A percentile compares a stretch with the other conserved stretches of the same genome.
Evolutionary conservation across 2,113 vertebrate species (phyloP).

Genomic region (Mus pahari): DNA sequence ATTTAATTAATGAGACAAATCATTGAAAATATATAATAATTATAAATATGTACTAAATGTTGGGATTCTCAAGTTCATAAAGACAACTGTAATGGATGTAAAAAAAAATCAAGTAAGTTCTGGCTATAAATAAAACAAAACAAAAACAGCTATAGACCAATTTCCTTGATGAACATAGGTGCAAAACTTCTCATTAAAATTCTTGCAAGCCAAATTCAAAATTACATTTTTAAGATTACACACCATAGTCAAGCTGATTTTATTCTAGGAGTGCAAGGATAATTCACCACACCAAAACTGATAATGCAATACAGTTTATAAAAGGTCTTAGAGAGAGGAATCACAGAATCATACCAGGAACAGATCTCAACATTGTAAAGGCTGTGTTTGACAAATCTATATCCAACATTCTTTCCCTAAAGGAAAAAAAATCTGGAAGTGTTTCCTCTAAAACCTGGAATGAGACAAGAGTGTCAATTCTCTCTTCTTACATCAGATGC

Average conservation of each 20-base stretch:
- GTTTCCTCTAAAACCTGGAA: neutral
- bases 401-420: neutral
- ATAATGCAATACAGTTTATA: neutral
- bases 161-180: neutral
- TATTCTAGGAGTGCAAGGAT: neutral
- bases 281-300: neutral
- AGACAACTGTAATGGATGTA: neutral
- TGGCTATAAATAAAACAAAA: neutral
- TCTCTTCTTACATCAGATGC: neutral
- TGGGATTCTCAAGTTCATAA: neutral
- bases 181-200: neutral
- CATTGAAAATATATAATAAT: neutral
- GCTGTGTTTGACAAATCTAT: neutral
- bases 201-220: neutral
- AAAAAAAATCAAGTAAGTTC: neutral
- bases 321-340: neutral
- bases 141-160: neutral
- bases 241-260: neutral
- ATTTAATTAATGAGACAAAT: neutral
- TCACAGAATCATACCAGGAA: neutral
- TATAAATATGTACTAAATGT: neutral
- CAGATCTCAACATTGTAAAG: neutral
- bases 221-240: neutral
- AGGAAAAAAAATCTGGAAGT: neutral
- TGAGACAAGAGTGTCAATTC: neutral